phyloP scores from a whole-genome alignment of 1,140 invertebrate genomes.

The Drosophila athabasca region DNA sequence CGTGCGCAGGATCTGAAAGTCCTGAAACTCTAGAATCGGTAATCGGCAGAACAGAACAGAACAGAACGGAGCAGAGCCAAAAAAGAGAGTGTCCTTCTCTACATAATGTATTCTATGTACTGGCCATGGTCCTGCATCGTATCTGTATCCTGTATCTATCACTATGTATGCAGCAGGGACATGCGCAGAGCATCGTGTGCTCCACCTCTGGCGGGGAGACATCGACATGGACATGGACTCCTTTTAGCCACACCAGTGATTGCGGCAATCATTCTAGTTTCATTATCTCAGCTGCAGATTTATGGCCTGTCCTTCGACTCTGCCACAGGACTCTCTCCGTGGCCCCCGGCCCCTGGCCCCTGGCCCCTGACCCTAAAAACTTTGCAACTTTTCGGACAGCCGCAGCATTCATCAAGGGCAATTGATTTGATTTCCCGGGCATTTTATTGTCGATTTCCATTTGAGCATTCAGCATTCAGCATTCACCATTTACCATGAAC shows the following conservation, averaged over 20 bases:
- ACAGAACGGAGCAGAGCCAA: too few relatives aligned
- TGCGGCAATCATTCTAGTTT: slow-evolving; percentile 84
- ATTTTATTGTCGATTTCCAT: slow-evolving; percentile 28
- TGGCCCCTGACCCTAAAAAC: slow-evolving; percentile 18
- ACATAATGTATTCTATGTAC: slow-evolving; percentile 45
- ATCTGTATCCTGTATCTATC: slow-evolving; percentile 16
- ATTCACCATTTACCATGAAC: slow-evolving; percentile 31
- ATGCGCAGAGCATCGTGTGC: slow-evolving; percentile 46
- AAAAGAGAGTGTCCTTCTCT: slow-evolving; percentile 16
- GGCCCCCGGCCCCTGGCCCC: not conserved
- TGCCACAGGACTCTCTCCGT: not conserved
- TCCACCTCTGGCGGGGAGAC: slow-evolving; percentile 4
- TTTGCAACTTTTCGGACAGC: slow-evolving; percentile 28
- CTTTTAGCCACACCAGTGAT: slow-evolving; percentile 80
- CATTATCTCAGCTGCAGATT: slow-evolving; percentile 80
- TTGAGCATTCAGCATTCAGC: slow-evolving; percentile 28
- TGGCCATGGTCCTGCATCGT: slow-evolving; percentile 48
- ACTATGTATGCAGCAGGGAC: slow-evolving; percentile 28
- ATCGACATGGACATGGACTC: not conserved
- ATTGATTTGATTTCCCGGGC: slow-evolving; percentile 34
- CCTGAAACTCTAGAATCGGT: slow-evolving; percentile 26
- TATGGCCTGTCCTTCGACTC: slow-evolving; percentile 39
- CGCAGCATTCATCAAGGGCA: slow-evolving; percentile 54
- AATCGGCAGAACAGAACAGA: slow-evolving; percentile 1
- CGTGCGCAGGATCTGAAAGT: slow-evolving; percentile 63